Conservation (phyloP, 2,113 vertebrate genomes). For the Sterna hirundo region DNA sequence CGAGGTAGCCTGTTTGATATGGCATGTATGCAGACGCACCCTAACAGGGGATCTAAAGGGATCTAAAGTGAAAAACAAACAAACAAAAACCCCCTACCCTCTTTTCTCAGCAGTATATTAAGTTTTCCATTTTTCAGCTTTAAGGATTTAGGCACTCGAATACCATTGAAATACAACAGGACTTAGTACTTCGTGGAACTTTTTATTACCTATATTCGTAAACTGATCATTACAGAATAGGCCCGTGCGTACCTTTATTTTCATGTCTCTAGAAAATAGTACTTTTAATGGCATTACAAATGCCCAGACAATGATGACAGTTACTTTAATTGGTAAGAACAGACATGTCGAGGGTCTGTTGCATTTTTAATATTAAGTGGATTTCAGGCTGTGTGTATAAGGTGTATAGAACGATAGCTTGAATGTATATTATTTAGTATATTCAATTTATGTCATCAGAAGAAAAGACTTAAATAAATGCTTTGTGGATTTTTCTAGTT, state of each 20-base stretch:
- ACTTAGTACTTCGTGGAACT: not conserved
- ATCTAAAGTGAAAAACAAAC: not conserved
- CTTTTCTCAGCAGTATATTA: not conserved
- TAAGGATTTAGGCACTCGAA: not conserved
- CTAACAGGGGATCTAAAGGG: not conserved
- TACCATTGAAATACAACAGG: not conserved
- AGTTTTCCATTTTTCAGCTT: not conserved
- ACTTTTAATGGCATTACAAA: not conserved
- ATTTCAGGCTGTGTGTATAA: not conserved
- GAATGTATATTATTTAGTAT: not conserved
- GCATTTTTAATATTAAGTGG: not conserved
- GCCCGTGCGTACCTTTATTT: not conserved
- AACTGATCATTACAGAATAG: not conserved
- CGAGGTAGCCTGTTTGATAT: not conserved
- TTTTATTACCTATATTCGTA: not conserved
- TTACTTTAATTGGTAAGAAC: not conserved
- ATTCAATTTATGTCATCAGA: not conserved
- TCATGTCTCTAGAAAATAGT: not conserved
- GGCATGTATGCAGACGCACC: not conserved
- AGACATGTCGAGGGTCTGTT: not conserved
- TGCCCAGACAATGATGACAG: not conserved
- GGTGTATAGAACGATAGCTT: not conserved
- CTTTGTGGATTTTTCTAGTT: not conserved
- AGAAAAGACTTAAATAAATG: not conserved
- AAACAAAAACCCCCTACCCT: fast-evolving